These are phyloP conservation scores for Solenopsis invicta DNA, from an alignment of 1,140 invertebrate species.

Conservation along the genomic window DNA sequence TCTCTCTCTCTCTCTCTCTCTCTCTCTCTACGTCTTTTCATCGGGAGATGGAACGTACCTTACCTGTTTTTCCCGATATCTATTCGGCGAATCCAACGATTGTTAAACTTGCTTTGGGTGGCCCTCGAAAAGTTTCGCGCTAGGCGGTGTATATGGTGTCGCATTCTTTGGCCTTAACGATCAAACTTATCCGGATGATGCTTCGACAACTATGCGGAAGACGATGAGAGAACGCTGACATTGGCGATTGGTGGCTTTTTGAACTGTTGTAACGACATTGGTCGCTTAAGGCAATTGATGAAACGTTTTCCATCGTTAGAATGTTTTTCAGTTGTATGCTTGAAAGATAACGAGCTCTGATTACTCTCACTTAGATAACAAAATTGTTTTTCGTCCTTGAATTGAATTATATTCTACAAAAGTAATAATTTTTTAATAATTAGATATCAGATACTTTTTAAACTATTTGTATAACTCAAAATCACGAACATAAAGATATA, in stretches of 20 bases:
- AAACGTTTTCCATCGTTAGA: not conserved
- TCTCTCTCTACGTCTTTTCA: not conserved
- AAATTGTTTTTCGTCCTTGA: not conserved
- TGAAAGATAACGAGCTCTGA: not conserved
- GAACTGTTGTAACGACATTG: slow-evolving; percentile 12
- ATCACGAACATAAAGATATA: not conserved
- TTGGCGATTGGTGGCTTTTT: slow-evolving; percentile 39
- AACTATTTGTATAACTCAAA: not conserved
- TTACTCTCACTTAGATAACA: not conserved
- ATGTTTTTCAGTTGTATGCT: slow-evolving; percentile 5
- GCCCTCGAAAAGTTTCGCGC: slow-evolving; percentile 63
- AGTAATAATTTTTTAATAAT: not conserved
- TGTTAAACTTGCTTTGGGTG: slow-evolving; percentile 58
- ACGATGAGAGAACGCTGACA: slow-evolving; percentile 26
- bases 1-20: slow-evolving; percentile 31
- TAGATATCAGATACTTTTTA: not conserved
- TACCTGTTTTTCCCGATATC: slow-evolving; percentile 29
- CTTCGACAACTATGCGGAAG: slow-evolving; percentile 48
- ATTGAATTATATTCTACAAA: not conserved
- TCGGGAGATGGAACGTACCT: not conserved
- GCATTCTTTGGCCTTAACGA: slow-evolving; percentile 65
- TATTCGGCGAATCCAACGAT: slow-evolving; percentile 51
- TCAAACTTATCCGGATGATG: slow-evolving; percentile 47
- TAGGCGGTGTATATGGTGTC: slow-evolving; percentile 15
- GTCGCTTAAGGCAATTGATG: not conserved